Percentiles rank a stretch among this genome's conserved stretches.
These are phyloP conservation scores for Neoascia interrupta DNA, from an alignment of 2,888 invertebrate species.

Conservation along the genomic window DNA sequence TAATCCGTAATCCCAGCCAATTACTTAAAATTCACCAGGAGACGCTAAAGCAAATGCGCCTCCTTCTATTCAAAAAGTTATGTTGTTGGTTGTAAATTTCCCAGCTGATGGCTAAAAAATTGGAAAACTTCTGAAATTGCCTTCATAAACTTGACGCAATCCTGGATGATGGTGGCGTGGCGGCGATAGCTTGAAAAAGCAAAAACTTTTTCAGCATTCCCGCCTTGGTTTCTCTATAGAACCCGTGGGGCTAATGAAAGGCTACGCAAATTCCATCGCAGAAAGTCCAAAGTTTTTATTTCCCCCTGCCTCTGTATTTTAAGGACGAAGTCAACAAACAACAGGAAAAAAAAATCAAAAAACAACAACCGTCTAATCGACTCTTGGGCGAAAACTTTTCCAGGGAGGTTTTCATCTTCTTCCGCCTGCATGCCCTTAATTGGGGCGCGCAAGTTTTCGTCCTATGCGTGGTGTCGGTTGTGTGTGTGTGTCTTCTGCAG, in stretches of 20 bases:
- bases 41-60: conserved; percentile 9
- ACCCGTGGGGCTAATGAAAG: conserved; percentile 38
- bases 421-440: conserved; percentile 46
- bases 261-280: conserved; percentile 44
- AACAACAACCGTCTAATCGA: conserved; percentile 46
- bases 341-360: neutral
- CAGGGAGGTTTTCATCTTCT: conserved; percentile 14
- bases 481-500: conserved; percentile 27
- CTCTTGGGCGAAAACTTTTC: conserved; percentile 30
- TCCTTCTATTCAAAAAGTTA: neutral
- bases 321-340: neutral
- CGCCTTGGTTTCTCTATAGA: neutral
- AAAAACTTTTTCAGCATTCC: conserved; percentile 29
- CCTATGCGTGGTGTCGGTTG: conserved; percentile 7
- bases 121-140: conserved; percentile 61
- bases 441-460: conserved; percentile 39
- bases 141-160: conserved; percentile 41
- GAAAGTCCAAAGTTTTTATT: conserved; percentile 52
- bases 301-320: conserved; percentile 11
- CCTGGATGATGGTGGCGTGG: conserved; percentile 26
- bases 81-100: conserved; percentile 21
- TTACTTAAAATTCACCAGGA: conserved; percentile 46
- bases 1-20: conserved; percentile 32
- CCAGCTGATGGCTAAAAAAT: conserved; percentile 59
- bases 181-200: conserved; percentile 8